These are phyloP conservation scores for Phyllostomus hastatus DNA, from an alignment of 2,113 vertebrate genomes.

Conservation along the genomic window DNA sequence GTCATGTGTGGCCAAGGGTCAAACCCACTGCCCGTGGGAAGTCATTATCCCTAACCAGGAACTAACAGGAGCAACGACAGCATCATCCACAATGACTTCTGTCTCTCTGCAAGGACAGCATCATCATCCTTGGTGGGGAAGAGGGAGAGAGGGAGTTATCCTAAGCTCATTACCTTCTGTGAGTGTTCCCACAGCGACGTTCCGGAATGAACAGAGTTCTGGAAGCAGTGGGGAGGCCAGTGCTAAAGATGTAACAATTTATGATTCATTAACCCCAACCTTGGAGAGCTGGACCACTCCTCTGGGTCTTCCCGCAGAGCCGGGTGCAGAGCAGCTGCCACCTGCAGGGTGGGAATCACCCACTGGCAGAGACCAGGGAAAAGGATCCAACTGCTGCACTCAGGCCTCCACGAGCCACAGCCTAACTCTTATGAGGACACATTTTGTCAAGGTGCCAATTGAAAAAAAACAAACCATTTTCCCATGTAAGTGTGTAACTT, in stretches of 20 bases:
- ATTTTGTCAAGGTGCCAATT: background rate
- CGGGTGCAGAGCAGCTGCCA: background rate
- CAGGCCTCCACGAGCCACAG: background rate
- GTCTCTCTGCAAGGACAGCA: background rate
- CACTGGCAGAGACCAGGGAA: background rate
- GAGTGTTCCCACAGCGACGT: background rate
- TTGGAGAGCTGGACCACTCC: background rate
- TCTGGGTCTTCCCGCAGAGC: background rate
- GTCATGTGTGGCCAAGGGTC: background rate
- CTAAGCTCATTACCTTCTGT: background rate
- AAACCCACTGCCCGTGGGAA: background rate
- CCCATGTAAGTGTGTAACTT: background rate
- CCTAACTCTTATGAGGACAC: background rate
- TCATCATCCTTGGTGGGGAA: background rate
- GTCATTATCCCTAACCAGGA: background rate
- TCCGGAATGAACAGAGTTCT: background rate
- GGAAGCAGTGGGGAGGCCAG: background rate
- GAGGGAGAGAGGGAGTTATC: background rate
- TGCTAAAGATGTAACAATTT: background rate
- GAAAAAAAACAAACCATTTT: background rate
- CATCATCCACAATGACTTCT: background rate
- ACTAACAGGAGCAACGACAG: background rate
- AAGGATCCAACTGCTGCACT: fast-evolving
- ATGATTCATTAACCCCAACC: background rate
- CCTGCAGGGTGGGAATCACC: background rate